A percentile compares a stretch with the other conserved stretches of the same genome.
phyloP scores from a whole-genome alignment of 2,888 invertebrate species.

The Lucinisca nassula region DNA sequence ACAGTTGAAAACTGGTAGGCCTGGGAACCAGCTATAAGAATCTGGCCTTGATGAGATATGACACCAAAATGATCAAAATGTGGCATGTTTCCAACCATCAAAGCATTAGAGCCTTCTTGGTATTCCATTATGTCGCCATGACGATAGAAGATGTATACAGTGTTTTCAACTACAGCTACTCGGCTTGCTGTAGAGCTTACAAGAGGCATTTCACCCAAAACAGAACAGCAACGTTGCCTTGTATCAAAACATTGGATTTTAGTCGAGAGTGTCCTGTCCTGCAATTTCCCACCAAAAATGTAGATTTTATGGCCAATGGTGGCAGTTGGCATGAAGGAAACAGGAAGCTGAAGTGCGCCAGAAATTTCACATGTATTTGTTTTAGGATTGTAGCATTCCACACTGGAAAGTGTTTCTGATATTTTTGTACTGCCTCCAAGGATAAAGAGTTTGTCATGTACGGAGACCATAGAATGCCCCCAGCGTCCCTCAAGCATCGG shows the following conservation, averaged over 20 bases:
- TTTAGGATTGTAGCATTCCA: constrained; percentile 70
- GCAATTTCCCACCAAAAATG: constrained; percentile 73
- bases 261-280: constrained; percentile 64
- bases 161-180: constrained; percentile 67
- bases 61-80: constrained; percentile 76
- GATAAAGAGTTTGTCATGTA: constrained; percentile 59
- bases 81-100: constrained; percentile 64
- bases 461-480: constrained; percentile 72
- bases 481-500: constrained; percentile 69
- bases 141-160: constrained; percentile 71
- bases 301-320: constrained; percentile 70
- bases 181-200: constrained; percentile 67
- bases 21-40: constrained; percentile 71
- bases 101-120: constrained; percentile 46
- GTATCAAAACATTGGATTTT: constrained; percentile 72
- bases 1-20: constrained; percentile 70
- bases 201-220: constrained; percentile 66
- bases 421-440: constrained; percentile 71
- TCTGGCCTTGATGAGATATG: constrained; percentile 62
- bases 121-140: constrained; percentile 72
- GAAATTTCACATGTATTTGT: constrained; percentile 62
- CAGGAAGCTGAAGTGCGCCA: constrained; percentile 66
- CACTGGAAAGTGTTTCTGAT: constrained; percentile 68
- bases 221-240: constrained; percentile 36
- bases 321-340: constrained; percentile 73